phyloP scores from a whole-genome alignment of 2,113 vertebrate species.

The Arothron firmamentum region DNA sequence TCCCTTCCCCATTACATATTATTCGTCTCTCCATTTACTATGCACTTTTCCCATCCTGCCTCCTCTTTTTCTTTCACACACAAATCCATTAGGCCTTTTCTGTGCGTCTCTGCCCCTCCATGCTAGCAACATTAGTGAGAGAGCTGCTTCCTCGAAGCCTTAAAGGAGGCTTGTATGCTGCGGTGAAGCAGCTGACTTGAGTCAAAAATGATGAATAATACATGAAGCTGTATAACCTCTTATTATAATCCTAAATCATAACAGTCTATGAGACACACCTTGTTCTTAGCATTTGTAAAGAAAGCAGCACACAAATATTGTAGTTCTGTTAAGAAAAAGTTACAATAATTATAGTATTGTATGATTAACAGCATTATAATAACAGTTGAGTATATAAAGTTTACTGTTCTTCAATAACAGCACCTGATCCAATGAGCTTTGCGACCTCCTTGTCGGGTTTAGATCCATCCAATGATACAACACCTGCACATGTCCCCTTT shows the following conservation, averaged over 20 bases:
- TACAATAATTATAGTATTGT: too few relatives aligned
- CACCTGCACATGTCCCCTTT: background rate
- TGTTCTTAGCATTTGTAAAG: background rate
- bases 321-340: too few relatives aligned
- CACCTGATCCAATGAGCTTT: too few relatives aligned
- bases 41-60: too few relatives aligned
- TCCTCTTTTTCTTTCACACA: too few relatives aligned
- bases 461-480: background rate
- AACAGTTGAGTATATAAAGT: too few relatives aligned
- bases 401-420: too few relatives aligned
- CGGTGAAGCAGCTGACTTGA: slow-evolving; percentile 30
- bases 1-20: background rate
- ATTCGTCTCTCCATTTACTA: background rate
- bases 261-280: background rate
- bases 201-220: slow-evolving; percentile 53
- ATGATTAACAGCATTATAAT: too few relatives aligned
- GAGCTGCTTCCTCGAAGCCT: slow-evolving; percentile 13
- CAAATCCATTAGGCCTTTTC: background rate
- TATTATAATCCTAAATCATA: slow-evolving; percentile 13
- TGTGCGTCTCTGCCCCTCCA: background rate
- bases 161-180: slow-evolving; percentile 21
- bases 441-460: background rate
- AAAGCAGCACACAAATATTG: too few relatives aligned
- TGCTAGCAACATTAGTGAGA: slow-evolving; percentile 31
- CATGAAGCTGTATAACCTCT: slow-evolving; percentile 31